phyloP scores from a whole-genome alignment of 2,888 invertebrate species.

The Chrysolina oricalcia region DNA sequence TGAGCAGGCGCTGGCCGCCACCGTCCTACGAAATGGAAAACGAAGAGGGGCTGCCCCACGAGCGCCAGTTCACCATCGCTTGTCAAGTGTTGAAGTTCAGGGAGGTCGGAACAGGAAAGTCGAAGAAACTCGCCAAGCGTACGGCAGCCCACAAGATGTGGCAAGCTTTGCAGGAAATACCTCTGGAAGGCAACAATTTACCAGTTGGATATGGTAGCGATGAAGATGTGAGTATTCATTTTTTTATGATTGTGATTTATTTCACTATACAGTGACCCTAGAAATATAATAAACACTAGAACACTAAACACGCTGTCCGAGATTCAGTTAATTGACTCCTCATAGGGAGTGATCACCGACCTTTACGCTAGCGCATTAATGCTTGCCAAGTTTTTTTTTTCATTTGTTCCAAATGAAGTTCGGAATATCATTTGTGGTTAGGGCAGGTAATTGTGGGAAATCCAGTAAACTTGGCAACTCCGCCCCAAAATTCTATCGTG shows the following conservation, averaged over 20 bases:
- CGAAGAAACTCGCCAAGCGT: slow-evolving; percentile 97
- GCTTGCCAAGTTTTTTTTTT: no score
- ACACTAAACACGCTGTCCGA: no score
- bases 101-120: slow-evolving; percentile 92
- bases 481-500: no score
- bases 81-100: slow-evolving; percentile 90
- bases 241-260: neutral
- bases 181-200: slow-evolving; percentile 79
- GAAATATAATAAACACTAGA: no score
- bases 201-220: slow-evolving; percentile 78
- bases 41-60: slow-evolving; percentile 93
- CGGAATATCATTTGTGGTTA: no score
- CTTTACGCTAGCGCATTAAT: no score
- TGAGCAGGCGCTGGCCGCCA: slow-evolving; percentile 96
- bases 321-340: no score
- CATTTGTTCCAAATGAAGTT: no score
- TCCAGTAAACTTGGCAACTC: no score
- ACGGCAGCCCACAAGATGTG: slow-evolving; percentile 96
- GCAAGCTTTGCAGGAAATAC: slow-evolving; percentile 86
- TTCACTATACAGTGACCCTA: no score
- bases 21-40: slow-evolving; percentile 93
- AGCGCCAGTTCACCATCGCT: slow-evolving; percentile 93
- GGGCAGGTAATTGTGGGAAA: no score
- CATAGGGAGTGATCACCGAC: no score
- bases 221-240: slow-evolving; percentile 76